A percentile compares a stretch with the other conserved stretches of the same genome.
These are phyloP conservation scores for Austrofundulus limnaeus DNA, from an alignment of 2,113 vertebrate species.

Conservation along the genomic window DNA sequence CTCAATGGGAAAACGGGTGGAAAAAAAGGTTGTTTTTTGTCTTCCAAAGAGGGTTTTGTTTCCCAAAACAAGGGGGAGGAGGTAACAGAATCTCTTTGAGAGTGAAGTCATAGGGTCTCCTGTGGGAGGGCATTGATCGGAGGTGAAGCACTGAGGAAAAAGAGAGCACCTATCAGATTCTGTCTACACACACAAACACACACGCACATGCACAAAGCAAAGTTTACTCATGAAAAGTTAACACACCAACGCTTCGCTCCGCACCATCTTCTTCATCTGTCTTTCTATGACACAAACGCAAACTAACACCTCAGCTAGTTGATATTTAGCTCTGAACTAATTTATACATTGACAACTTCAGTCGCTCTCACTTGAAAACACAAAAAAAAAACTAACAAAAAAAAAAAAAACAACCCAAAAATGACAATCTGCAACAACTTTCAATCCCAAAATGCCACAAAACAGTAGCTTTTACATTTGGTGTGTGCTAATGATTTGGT, in stretches of 20 bases:
- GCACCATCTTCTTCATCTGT: neutral
- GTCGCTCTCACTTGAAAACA: conserved; percentile 9
- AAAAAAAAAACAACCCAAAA: no score
- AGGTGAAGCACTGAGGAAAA: conserved; percentile 59
- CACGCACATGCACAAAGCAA: conserved; percentile 32
- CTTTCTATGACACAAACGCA: conserved; percentile 22
- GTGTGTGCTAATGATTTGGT: conserved; percentile 32
- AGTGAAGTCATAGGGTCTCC: conserved; percentile 76
- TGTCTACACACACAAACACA: conserved; percentile 32
- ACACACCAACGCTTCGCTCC: neutral
- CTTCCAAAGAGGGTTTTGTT: conserved; percentile 66
- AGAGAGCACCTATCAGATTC: conserved; percentile 65
- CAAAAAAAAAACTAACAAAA: no score
- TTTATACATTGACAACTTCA: neutral
- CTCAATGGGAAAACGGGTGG: conserved; percentile 42
- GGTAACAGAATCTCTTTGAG: conserved; percentile 76
- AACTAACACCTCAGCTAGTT: neutral
- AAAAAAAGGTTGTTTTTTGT: no score
- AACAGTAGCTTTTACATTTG: conserved; percentile 32
- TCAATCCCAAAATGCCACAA: conserved; percentile 31
- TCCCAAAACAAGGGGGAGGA: conserved; percentile 56
- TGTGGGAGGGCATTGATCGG: conserved; percentile 75
- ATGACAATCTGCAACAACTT: conserved; percentile 37
- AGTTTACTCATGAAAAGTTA: conserved; percentile 34
- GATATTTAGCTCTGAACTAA: neutral